Conservation (phyloP, 2,888 invertebrate genomes). For the Spodoptera littoralis region DNA sequence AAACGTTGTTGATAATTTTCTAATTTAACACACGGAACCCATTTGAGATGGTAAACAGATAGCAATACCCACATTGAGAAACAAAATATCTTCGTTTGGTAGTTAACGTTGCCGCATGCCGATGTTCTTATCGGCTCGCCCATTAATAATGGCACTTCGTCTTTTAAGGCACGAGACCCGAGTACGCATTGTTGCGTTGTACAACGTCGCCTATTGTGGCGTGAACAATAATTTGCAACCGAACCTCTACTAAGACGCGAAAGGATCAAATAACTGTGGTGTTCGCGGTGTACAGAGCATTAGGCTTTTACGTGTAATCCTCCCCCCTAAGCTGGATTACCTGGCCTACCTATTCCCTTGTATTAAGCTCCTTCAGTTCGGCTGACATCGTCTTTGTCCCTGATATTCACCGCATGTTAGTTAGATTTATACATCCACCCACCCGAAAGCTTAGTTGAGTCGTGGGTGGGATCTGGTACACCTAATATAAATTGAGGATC, state of each 20-base stretch:
- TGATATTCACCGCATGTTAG: slow-evolving; percentile 72
- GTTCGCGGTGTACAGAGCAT: slow-evolving; percentile 72
- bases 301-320: slow-evolving; percentile 83
- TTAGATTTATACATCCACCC: slow-evolving; percentile 69
- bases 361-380: slow-evolving; percentile 75
- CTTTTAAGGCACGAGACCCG: slow-evolving; percentile 69
- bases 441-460: slow-evolving; percentile 56
- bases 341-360: slow-evolving; percentile 76
- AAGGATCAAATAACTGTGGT: slow-evolving; percentile 78
- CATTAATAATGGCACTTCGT: slow-evolving; percentile 74
- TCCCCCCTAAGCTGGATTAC: slow-evolving; percentile 83
- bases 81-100: slow-evolving; percentile 66
- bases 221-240: slow-evolving; percentile 80
- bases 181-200: slow-evolving; percentile 71
- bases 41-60: slow-evolving; percentile 57
- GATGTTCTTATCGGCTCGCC: slow-evolving; percentile 66
- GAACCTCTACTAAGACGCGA: slow-evolving; percentile 71
- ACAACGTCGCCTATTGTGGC: slow-evolving; percentile 72
- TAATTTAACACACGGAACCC: slow-evolving; percentile 49
- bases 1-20: slow-evolving; percentile 45
- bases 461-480: slow-evolving; percentile 55
- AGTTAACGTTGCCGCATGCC: slow-evolving; percentile 66
- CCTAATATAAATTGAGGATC: slow-evolving; percentile 51
- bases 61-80: slow-evolving; percentile 64
- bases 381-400: slow-evolving; percentile 75